These are phyloP conservation scores for Hiodon alosoides DNA, from an alignment of 2,113 vertebrate genomes.

Conservation along the genomic window DNA sequence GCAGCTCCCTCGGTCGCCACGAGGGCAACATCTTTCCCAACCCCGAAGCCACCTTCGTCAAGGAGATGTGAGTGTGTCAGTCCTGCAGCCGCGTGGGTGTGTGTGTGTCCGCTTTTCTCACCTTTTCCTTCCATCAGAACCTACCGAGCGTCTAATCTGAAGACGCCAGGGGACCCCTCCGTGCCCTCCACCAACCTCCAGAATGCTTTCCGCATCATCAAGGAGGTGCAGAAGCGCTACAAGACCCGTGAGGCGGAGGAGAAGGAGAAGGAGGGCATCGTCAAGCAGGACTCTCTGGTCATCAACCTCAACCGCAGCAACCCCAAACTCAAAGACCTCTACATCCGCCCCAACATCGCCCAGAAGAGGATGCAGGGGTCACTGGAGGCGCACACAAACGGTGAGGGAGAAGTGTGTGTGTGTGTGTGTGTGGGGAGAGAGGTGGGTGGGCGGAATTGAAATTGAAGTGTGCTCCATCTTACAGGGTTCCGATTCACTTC, in stretches of 20 bases:
- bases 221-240: conserved; percentile 93
- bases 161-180: conserved; percentile 76
- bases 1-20: conserved; percentile 85
- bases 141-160: conserved; percentile 88
- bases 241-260: conserved; percentile 89
- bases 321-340: conserved; percentile 90
- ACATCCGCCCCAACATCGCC: conserved; percentile 89
- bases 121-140: conserved; percentile 65
- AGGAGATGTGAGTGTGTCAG: conserved; percentile 84
- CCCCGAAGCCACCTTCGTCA: conserved; percentile 90
- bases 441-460: too few species aligned
- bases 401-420: too few species aligned
- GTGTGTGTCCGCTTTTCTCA: background rate
- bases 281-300: conserved; percentile 87
- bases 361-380: conserved; percentile 95
- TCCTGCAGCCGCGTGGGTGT: too few species aligned
- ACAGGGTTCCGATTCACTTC: conserved; percentile 94
- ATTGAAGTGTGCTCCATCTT: background rate
- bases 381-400: conserved; percentile 85
- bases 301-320: conserved; percentile 93
- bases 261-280: conserved; percentile 94
- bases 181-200: conserved; percentile 90
- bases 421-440: too few species aligned
- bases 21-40: conserved; percentile 94
- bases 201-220: conserved; percentile 93